phyloP scores from a whole-genome alignment of 92 coral and sea anemone species.

The Porites cylindrica region DNA sequence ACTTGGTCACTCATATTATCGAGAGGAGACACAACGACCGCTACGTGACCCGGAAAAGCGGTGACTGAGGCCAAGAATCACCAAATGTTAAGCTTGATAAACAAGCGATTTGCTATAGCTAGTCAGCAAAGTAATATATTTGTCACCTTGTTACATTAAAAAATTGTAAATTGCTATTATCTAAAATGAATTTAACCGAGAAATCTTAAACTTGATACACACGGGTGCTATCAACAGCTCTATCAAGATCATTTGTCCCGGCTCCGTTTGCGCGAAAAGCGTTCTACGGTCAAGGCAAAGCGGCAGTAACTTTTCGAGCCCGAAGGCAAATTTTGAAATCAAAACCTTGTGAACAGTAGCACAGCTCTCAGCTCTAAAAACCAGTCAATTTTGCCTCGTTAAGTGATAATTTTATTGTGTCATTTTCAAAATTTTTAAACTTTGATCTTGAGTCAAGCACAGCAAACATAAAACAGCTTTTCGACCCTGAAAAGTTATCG shows the following conservation, averaged over 20 bases:
- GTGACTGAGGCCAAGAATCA: neutral
- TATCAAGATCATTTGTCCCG: neutral
- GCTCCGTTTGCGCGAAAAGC: too few relatives aligned
- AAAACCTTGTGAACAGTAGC: too few relatives aligned
- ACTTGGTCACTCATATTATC: slow-evolving; percentile 51
- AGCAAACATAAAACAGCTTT: too few relatives aligned
- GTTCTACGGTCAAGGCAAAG: too few relatives aligned
- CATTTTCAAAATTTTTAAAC: too few relatives aligned
- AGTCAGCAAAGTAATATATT: slow-evolving; percentile 31
- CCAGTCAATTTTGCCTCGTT: too few relatives aligned
- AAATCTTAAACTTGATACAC: neutral
- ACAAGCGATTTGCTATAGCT: slow-evolving; percentile 20
- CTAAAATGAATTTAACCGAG: neutral
- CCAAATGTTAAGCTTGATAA: slow-evolving; percentile 21
- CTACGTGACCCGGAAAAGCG: slow-evolving; percentile 5
- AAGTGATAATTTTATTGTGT: too few relatives aligned
- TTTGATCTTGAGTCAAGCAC: too few relatives aligned
- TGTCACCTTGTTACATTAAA: neutral
- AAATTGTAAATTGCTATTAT: neutral
- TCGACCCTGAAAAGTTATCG: too few relatives aligned
- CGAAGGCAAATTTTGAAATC: too few relatives aligned
- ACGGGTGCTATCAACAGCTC: neutral
- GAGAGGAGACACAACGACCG: slow-evolving; percentile 48
- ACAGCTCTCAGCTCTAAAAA: too few relatives aligned
- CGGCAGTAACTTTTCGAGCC: too few relatives aligned